Percentiles rank a stretch among this genome's conserved stretches.
phyloP scores from a whole-genome alignment of 1,140 invertebrate genomes.

The Frieseomelitta varia region DNA sequence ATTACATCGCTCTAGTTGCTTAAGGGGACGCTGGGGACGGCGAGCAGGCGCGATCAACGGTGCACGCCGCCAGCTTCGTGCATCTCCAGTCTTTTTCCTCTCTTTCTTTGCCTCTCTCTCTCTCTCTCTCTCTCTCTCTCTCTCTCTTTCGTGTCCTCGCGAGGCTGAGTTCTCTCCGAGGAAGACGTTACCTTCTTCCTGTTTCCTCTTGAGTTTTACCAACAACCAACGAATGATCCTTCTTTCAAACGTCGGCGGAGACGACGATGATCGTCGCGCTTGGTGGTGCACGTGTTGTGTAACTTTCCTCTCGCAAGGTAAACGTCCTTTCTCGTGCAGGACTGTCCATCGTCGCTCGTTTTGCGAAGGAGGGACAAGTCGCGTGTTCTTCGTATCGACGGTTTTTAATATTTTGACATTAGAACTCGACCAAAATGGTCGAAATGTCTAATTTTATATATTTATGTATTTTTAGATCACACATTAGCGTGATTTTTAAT shows the following conservation, averaged over 20 bases:
- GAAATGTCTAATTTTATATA: too few relatives aligned
- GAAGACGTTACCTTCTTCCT: background rate
- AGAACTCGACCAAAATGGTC: too few relatives aligned
- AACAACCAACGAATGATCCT: background rate
- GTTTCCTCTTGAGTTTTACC: background rate
- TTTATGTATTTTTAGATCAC: too few relatives aligned
- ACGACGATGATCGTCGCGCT: slow-evolving; percentile 21
- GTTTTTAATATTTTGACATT: background rate
- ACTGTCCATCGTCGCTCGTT: background rate
- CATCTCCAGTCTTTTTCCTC: background rate
- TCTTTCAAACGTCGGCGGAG: background rate
- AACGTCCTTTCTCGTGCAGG: background rate
- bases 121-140: too few relatives aligned
- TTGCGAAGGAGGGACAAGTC: background rate
- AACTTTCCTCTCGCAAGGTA: background rate
- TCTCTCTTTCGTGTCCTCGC: background rate
- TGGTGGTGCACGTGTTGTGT: slow-evolving; percentile 19
- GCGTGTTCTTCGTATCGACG: background rate
- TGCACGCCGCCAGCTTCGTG: slow-evolving; percentile 14
- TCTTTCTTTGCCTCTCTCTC: background rate
- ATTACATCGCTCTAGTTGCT: slow-evolving; percentile 45
- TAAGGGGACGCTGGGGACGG: slow-evolving; percentile 11
- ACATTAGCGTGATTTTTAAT: too few relatives aligned
- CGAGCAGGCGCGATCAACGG: slow-evolving; percentile 13
- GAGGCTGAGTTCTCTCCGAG: too few relatives aligned